Percentiles rank a stretch among this genome's conserved stretches.
Conservation (phyloP, 2,888 invertebrate genomes). For the Ctenicera cuprea region DNA sequence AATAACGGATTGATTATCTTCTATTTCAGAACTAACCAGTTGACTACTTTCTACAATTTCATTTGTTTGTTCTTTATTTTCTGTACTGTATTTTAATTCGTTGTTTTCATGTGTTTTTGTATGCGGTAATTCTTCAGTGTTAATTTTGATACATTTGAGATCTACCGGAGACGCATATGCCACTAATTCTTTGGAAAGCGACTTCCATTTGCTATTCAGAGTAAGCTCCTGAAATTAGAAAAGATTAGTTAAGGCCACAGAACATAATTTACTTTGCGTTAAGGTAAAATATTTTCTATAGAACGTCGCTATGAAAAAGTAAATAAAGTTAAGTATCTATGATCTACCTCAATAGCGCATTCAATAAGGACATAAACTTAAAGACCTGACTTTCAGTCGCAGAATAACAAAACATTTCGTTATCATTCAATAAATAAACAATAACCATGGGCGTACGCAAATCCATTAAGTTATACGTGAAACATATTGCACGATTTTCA, state of each 20-base stretch:
- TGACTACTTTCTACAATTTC: not conserved
- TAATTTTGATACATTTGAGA: conserved; percentile 38
- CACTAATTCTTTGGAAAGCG: conserved; percentile 32
- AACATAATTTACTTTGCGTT: no score
- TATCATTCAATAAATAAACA: no score
- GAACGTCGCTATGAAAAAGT: no score
- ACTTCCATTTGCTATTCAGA: conserved; percentile 40
- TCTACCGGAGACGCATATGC: conserved; percentile 20
- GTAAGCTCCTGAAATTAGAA: conserved; percentile 31
- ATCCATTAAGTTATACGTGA: no score
- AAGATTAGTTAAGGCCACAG: not conserved
- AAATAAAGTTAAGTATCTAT: no score
- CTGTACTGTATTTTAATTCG: not conserved
- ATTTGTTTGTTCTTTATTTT: not conserved
- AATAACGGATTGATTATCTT: not conserved
- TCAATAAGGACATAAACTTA: no score
- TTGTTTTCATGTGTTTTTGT: not conserved
- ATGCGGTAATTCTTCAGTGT: conserved; percentile 30
- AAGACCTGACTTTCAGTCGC: no score
- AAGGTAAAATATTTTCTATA: no score
- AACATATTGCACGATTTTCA: no score
- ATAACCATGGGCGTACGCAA: no score
- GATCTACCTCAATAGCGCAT: no score
- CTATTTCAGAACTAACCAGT: not conserved
- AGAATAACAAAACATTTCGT: no score